phyloP scores from a whole-genome alignment of 2,888 invertebrate species.

The Orthonychiurus folsomi region DNA sequence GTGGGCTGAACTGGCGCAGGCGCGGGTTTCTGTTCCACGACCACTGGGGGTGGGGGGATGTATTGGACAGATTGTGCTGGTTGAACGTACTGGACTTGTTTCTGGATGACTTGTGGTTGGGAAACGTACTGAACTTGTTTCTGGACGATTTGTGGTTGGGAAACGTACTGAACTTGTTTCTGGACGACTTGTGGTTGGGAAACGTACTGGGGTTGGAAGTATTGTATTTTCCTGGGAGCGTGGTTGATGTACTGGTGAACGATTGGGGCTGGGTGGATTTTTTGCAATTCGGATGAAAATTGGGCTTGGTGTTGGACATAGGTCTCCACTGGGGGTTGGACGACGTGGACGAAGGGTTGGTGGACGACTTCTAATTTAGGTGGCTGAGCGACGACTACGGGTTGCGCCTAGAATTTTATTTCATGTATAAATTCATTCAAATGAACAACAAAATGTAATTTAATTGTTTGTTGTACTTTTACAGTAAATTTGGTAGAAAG shows the following conservation, averaged over 20 bases:
- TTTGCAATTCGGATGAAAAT: not conserved
- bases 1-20: constrained; percentile 7
- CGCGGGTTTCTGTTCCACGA: constrained; percentile 11
- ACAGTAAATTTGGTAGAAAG: too few species aligned
- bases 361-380: not conserved
- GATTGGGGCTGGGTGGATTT: not conserved
- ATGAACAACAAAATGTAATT: too few species aligned
- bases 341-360: constrained; percentile 4
- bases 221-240: constrained; percentile 6
- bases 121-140: not conserved
- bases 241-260: not conserved
- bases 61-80: not conserved
- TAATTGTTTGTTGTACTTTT: too few species aligned
- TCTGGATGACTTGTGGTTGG: constrained; percentile 1
- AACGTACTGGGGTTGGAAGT: constrained; percentile 6
- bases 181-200: constrained; percentile 8
- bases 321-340: constrained; percentile 4
- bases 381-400: not conserved
- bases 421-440: too few species aligned
- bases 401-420: too few species aligned
- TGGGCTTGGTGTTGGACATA: not conserved
- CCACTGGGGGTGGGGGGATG: constrained; percentile 12
- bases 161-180: constrained; percentile 5
- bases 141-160: constrained; percentile 8
- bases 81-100: not conserved